These are phyloP conservation scores for Margarornis squamiger DNA, from an alignment of 2,797 vertebrate species.

Conservation along the genomic window DNA sequence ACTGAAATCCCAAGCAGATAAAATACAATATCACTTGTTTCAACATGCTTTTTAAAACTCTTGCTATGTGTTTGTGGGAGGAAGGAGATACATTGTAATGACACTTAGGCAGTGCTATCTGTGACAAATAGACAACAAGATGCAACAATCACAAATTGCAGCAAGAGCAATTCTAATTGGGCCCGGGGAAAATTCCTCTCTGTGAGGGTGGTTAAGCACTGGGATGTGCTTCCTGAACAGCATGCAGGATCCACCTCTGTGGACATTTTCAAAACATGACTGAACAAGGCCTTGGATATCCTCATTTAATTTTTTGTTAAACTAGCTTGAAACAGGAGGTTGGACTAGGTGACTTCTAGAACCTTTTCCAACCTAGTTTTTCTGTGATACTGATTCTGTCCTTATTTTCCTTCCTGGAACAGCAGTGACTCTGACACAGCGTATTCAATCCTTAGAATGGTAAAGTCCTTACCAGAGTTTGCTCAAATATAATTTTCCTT, in stretches of 20 bases:
- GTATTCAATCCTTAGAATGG: background rate
- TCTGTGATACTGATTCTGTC: background rate
- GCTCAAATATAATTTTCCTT: background rate
- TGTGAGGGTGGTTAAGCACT: background rate
- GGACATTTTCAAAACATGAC: constrained; percentile 3
- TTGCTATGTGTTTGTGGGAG: background rate
- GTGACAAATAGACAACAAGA: background rate
- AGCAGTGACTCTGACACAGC: background rate
- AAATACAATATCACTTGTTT: background rate
- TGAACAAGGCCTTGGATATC: background rate
- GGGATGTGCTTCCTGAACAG: background rate
- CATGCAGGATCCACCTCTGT: background rate
- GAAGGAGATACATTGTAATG: background rate
- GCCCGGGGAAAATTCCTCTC: background rate
- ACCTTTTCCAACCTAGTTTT: background rate
- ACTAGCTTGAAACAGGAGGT: background rate
- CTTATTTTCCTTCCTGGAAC: background rate
- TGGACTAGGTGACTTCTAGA: background rate
- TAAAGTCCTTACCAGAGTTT: background rate
- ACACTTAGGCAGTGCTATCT: background rate
- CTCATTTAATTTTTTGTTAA: background rate
- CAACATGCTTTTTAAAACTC: background rate
- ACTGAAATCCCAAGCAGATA: background rate
- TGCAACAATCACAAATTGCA: background rate
- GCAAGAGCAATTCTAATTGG: constrained; percentile 21